phyloP scores from a whole-genome alignment of 2,888 invertebrate genomes.

The Leptura quadrifasciata region DNA sequence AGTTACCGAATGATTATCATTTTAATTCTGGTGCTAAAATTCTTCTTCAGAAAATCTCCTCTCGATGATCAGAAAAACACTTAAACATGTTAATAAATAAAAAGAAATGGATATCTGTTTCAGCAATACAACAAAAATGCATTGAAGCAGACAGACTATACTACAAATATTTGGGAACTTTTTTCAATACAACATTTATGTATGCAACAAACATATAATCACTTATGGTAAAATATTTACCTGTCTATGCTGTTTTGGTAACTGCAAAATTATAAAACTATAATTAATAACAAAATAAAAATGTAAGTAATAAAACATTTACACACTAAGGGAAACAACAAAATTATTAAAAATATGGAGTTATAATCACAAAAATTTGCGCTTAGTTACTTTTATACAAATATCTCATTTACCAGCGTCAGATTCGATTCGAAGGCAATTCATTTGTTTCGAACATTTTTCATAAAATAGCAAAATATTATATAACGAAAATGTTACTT shows the following conservation, averaged over 20 bases:
- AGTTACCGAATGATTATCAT: no score
- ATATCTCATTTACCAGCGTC: background rate
- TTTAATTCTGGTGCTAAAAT: no score
- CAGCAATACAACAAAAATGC: background rate
- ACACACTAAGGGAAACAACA: background rate
- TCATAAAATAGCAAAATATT: no score
- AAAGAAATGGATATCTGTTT: background rate
- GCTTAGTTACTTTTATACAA: background rate
- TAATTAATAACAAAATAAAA: slow-evolving; percentile 3
- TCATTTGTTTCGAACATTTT: no score
- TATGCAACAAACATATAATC: slow-evolving; percentile 4
- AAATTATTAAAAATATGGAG: background rate
- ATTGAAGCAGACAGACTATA: background rate
- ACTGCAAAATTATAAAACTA: slow-evolving; percentile 6
- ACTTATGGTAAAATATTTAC: slow-evolving; percentile 4
- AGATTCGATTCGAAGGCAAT: no score
- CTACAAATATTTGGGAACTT: background rate
- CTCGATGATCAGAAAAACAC: no score
- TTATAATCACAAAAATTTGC: background rate
- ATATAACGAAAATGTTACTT: no score
- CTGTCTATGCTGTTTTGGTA: slow-evolving; percentile 7
- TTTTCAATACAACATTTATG: background rate
- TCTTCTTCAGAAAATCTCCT: no score
- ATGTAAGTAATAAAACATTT: background rate
- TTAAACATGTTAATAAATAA: background rate